Percentiles rank a stretch among this genome's conserved stretches.
Conservation (phyloP, 2,113 vertebrate genomes). For the Clupea harengus region DNA sequence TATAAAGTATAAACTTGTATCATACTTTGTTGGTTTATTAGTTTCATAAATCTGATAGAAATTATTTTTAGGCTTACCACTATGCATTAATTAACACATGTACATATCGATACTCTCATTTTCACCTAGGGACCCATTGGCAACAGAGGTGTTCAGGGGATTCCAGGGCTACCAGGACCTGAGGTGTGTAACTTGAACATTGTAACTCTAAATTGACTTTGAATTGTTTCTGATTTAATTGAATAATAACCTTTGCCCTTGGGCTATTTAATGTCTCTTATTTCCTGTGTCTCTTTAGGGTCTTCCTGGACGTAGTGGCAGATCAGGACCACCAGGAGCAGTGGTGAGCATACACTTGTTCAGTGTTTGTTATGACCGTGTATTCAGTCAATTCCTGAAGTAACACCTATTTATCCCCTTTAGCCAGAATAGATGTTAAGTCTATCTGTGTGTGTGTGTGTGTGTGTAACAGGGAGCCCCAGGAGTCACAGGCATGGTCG, state of each 20-base stretch:
- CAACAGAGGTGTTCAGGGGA: constrained; percentile 66
- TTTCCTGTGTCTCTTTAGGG: constrained; percentile 61
- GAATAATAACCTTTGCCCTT: background rate
- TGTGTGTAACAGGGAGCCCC: constrained; percentile 64
- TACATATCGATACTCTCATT: background rate
- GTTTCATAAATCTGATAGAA: background rate
- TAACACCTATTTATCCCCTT: background rate
- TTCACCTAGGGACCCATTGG: constrained; percentile 67
- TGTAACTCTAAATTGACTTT: background rate
- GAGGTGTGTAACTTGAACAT: constrained; percentile 58
- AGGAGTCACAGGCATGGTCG: constrained; percentile 61
- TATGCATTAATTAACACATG: background rate
- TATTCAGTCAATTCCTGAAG: background rate
- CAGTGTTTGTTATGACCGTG: too few species aligned
- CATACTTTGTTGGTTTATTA: background rate
- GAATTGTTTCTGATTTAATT: background rate
- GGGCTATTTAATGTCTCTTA: background rate
- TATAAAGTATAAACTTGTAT: too few species aligned
- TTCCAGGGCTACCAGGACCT: constrained; percentile 64
- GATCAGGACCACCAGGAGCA: constrained; percentile 64
- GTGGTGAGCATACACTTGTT: constrained; percentile 61
- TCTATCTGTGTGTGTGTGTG: background rate
- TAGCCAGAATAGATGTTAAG: background rate
- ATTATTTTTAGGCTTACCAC: background rate
- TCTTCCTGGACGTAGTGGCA: constrained; percentile 66